These are phyloP conservation scores for Cyanoramphus novaezelandiae DNA, from an alignment of 2,113 vertebrate species.

Conservation along the genomic window DNA sequence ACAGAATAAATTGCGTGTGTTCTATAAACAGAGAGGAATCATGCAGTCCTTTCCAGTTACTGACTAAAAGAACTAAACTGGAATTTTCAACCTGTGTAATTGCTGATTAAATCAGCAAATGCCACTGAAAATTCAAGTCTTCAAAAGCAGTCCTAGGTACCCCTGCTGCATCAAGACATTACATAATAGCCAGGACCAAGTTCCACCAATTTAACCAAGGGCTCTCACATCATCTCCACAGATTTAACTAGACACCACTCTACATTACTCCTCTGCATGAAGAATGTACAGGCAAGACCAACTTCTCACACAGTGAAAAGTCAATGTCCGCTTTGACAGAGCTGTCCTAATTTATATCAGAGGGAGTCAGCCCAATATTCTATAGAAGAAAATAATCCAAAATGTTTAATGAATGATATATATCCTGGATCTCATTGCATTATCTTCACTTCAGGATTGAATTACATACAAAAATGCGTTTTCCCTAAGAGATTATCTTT, in stretches of 20 bases:
- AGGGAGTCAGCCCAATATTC: not conserved
- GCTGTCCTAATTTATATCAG: not conserved
- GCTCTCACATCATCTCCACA: not conserved
- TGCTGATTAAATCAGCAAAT: not conserved
- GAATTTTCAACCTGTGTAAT: not conserved
- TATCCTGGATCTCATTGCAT: not conserved
- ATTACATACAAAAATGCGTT: not conserved
- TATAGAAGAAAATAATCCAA: not conserved
- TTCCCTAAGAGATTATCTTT: not conserved
- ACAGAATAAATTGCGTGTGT: not conserved
- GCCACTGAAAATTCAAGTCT: not conserved
- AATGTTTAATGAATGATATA: not conserved
- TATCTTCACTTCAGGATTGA: not conserved
- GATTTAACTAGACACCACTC: not conserved
- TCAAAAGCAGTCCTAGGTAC: not conserved
- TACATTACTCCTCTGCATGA: not conserved
- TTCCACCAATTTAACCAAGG: not conserved
- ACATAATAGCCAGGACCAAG: not conserved
- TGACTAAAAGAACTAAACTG: not conserved
- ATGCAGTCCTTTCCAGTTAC: not conserved
- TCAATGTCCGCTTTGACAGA: not conserved
- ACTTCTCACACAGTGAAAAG: not conserved
- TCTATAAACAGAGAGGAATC: not conserved
- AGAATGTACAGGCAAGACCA: not conserved
- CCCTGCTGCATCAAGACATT: not conserved